Evolutionary conservation across 2,888 invertebrate genomes (phyloP).

Genomic region (Gisinianus flammeolus): DNA sequence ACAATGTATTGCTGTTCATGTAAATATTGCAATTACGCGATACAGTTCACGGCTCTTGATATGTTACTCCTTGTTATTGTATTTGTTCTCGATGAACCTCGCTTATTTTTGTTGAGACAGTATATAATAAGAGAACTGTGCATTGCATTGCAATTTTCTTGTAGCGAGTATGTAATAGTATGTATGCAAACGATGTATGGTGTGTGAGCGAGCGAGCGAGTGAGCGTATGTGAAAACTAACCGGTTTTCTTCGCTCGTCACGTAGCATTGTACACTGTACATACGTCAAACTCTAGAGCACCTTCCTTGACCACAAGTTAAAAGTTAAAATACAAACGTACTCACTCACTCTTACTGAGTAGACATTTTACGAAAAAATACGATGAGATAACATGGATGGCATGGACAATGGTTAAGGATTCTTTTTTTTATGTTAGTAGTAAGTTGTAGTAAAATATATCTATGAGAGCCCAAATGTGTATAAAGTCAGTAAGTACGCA

Average conservation of each 20-base stretch:
- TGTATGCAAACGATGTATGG: background rate
- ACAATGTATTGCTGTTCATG: background rate
- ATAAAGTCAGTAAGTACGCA: background rate
- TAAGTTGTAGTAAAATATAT: background rate
- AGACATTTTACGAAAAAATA: background rate
- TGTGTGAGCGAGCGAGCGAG: background rate
- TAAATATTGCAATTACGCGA: conserved; percentile 1
- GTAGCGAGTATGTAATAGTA: background rate
- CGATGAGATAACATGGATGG: background rate
- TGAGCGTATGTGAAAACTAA: conserved; percentile 1
- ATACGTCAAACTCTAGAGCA: conserved; percentile 22
- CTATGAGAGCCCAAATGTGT: background rate
- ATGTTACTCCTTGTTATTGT: background rate
- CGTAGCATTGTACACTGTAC: background rate
- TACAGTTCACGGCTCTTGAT: conserved; percentile 17
- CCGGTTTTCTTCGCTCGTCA: conserved; percentile 16
- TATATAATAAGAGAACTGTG: background rate
- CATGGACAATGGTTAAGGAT: background rate
- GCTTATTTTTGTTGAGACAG: background rate
- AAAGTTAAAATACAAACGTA: background rate
- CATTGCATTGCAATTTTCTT: background rate
- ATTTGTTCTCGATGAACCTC: background rate
- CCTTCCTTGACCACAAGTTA: conserved; percentile 34
- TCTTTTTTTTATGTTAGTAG: background rate
- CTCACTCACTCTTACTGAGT: background rate